phyloP scores from a whole-genome alignment of 2,888 invertebrate genomes.

The Ochropleura leucogaster region DNA sequence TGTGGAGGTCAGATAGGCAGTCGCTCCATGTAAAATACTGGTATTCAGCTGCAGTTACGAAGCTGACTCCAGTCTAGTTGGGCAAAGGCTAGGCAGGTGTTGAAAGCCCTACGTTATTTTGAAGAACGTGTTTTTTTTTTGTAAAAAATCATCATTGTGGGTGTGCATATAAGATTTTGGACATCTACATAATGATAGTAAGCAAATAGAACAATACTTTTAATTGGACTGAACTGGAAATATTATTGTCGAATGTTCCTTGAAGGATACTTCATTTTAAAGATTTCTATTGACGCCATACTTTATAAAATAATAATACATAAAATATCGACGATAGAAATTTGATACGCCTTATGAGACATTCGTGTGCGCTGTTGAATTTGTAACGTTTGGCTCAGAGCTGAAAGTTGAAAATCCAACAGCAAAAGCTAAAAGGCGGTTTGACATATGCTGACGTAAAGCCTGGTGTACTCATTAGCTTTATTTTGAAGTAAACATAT shows the following conservation, averaged over 20 bases:
- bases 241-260: conserved; percentile 1
- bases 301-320: neutral
- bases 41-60: too few species aligned
- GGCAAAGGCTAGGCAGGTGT: too few species aligned
- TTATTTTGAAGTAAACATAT: conserved; percentile 42
- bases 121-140: neutral
- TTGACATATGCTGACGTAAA: conserved; percentile 10
- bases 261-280: neutral
- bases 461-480: conserved; percentile 35
- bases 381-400: neutral
- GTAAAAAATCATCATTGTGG: neutral
- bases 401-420: neutral
- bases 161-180: neutral
- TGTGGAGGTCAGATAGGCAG: too few species aligned
- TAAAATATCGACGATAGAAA: neutral
- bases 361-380: neutral
- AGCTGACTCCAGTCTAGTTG: too few species aligned
- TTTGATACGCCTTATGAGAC: neutral
- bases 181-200: neutral
- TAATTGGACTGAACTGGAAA: conserved; percentile 4
- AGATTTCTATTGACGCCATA: neutral
- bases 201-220: neutral
- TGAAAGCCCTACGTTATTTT: too few species aligned
- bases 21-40: too few species aligned
- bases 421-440: neutral